Evolutionary conservation across 2,888 invertebrate genomes (phyloP).

Genomic region (Nymphalis c-album): DNA sequence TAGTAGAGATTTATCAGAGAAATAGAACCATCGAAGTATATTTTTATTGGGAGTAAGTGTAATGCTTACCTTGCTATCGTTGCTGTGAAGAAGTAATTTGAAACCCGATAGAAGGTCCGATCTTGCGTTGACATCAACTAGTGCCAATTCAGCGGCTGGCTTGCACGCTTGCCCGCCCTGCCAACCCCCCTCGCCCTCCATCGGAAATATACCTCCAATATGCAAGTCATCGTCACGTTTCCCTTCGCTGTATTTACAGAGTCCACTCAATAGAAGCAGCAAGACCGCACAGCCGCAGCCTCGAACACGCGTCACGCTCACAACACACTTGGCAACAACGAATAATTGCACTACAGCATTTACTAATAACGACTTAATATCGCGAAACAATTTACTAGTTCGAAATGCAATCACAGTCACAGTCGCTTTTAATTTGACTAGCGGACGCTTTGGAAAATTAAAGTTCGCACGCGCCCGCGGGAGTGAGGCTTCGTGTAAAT

Average conservation of each 20-base stretch:
- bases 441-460: constrained; percentile 77
- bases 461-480: constrained; percentile 66
- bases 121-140: constrained; percentile 96
- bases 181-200: constrained; percentile 98
- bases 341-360: constrained; percentile 78
- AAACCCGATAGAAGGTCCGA: constrained; percentile 95
- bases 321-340: constrained; percentile 73
- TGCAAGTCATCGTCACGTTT: constrained; percentile 89
- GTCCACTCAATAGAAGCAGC: constrained; percentile 63
- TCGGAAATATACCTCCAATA: constrained; percentile 99
- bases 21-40: constrained; percentile 7
- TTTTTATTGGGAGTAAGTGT: not conserved
- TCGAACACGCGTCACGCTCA: constrained; percentile 52
- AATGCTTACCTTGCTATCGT: constrained; percentile 94
- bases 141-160: constrained; percentile 97
- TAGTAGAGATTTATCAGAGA: constrained; percentile 37
- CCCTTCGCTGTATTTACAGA: constrained; percentile 62
- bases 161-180: constrained; percentile 99
- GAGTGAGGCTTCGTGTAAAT: constrained; percentile 55
- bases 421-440: constrained; percentile 76
- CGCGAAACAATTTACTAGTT: constrained; percentile 73
- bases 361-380: constrained; percentile 72
- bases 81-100: constrained; percentile 93
- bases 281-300: constrained; percentile 52
- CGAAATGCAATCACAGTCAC: constrained; percentile 63